These are phyloP conservation scores for Eledone cirrhosa DNA, from an alignment of 2,888 invertebrate species.

Conservation along the genomic window DNA sequence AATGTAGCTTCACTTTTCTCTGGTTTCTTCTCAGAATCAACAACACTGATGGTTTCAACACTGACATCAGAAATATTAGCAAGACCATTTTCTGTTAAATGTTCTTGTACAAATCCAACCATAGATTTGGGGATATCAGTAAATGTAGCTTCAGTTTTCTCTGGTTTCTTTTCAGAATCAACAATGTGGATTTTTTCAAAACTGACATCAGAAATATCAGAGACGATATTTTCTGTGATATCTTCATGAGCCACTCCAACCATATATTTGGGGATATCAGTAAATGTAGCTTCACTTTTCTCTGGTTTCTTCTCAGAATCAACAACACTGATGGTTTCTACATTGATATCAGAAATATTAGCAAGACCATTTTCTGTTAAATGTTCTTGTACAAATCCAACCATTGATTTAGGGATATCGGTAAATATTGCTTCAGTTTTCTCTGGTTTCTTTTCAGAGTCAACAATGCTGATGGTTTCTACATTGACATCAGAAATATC, in stretches of 20 bases:
- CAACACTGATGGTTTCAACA: conserved; percentile 4
- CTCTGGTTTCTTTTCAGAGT: not conserved
- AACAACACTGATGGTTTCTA: not conserved
- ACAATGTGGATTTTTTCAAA: not conserved
- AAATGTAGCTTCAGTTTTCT: not conserved
- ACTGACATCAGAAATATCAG: not conserved
- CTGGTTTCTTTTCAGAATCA: not conserved
- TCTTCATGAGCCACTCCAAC: not conserved
- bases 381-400: conserved; percentile 5
- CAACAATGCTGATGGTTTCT: not conserved
- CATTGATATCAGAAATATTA: conserved; percentile 3
- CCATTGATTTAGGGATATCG: conserved; percentile 10
- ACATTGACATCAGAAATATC: not conserved
- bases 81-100: not conserved
- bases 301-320: too few species aligned
- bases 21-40: not conserved
- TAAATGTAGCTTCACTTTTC: not conserved
- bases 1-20: not conserved
- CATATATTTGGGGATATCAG: not conserved
- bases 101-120: conserved; percentile 1
- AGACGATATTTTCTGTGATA: not conserved
- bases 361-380: not conserved
- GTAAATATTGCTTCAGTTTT: not conserved
- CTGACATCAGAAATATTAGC: conserved; percentile 5
- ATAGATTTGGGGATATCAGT: conserved; percentile 7